Evolutionary conservation across 2,113 vertebrate species (phyloP), one percentile per base, ranked within the genome.

Genomic region (Petroica traversi): DNA sequence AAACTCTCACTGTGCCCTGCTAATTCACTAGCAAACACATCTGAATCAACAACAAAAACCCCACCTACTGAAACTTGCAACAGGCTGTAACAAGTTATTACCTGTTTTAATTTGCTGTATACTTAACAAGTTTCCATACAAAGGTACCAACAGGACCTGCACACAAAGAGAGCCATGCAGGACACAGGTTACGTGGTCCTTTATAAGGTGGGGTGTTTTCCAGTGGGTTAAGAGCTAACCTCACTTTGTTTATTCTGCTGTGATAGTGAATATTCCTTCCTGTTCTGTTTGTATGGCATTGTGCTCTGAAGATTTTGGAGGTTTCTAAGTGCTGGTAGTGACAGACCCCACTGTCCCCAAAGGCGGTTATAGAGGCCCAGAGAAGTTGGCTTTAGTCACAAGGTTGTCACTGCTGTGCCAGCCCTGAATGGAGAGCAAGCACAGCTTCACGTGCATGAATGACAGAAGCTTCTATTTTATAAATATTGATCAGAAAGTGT

Each of bases 121-220:
- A 57, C 45, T 88, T 48, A 88, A 36, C 8, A 64, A 29, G 23
- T 38, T 80, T 66, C 51, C 31, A 61, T 4, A 45, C 3, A 33
- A 64, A 91, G 11, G 22, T 34, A 26, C 8, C 8, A 59, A 46
- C 2, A 6, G 0, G 16, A 40, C 25, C 36, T 19, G 5, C 59
- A 40, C 40, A n/a, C 12, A 20, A 9, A 43, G 26, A 22, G 1
- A 22, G 2, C 8, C 10, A 8, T 0, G 4, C 3, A 52, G 24
- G 12, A 34, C 11, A 69, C 6, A 84, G 20, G 18, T 25, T 52
- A n/a, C 6, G 1, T 0, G 4, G 8, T 6, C 26, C 45, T 51
- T 17, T 31, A 40, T 9, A 46, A 43, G 16, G 8, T 4, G 18
- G 4, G 72, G 14, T 3, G 7, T 38, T 75, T 85, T 43, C 48